phyloP scores from a whole-genome alignment of 2,797 vertebrate genomes.

The Acanthurus leucopareius region DNA sequence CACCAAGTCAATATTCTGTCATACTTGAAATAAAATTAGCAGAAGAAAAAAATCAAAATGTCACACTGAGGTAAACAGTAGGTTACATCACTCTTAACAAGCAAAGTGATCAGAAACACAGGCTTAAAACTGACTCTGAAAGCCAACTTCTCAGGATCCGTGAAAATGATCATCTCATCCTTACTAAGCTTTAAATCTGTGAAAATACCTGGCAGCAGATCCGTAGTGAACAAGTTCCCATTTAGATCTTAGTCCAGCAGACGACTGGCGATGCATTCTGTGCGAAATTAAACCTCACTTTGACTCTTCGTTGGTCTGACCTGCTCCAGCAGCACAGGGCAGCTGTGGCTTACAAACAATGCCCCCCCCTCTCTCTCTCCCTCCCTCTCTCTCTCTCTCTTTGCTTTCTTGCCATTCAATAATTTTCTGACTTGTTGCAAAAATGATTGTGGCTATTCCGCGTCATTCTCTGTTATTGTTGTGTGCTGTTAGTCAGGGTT shows the following conservation, averaged over 20 bases:
- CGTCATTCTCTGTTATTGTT: constrained; percentile 83
- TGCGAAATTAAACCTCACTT: constrained; percentile 67
- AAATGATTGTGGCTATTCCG: constrained; percentile 83
- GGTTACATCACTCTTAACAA: neutral
- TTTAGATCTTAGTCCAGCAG: constrained; percentile 76
- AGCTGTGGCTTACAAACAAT: constrained; percentile 74
- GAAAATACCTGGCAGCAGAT: constrained; percentile 83
- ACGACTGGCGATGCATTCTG: constrained; percentile 80
- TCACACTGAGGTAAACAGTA: neutral
- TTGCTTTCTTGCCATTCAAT: constrained; percentile 86
- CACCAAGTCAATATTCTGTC: constrained; percentile 43
- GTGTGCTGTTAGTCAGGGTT: constrained; percentile 61
- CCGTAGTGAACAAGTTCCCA: constrained; percentile 83
- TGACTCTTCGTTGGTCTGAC: constrained; percentile 67
- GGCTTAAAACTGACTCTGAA: constrained; percentile 7
- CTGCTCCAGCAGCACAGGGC: constrained; percentile 58
- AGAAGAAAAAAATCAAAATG: neutral
- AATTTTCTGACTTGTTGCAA: constrained; percentile 85
- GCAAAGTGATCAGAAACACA: neutral
- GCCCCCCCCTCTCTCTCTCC: constrained; percentile 18
- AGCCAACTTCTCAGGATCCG: neutral
- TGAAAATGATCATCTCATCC: constrained; percentile 3
- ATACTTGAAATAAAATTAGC: constrained; percentile 10
- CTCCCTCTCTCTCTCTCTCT: constrained; percentile 71
- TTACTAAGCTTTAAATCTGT: neutral